phyloP scores from a whole-genome alignment of 1,140 invertebrate genomes.

The Listronotus oregonensis region DNA sequence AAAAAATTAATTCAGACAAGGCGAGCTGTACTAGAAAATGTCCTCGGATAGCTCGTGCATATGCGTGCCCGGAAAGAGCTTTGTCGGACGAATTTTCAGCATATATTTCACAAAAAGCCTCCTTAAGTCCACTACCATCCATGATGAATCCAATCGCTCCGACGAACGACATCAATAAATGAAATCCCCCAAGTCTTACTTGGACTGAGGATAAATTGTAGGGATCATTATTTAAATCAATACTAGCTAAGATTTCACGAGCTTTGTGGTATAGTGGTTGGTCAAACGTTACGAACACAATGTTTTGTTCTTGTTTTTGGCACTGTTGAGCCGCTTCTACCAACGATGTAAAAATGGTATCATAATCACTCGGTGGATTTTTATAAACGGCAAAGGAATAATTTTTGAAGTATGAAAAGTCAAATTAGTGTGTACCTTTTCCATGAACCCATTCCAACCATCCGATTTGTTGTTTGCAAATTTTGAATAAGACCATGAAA shows the following conservation, averaged over 20 bases:
- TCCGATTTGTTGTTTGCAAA: conserved; percentile 5
- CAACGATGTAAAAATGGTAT: conserved; percentile 20
- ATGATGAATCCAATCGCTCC: conserved; percentile 54
- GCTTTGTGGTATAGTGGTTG: conserved; percentile 52
- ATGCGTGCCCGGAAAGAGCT: conserved; percentile 42
- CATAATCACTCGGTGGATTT: conserved; percentile 25
- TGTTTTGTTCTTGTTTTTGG: conserved; percentile 2
- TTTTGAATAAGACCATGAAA: conserved; percentile 7
- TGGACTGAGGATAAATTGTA: conserved; percentile 29
- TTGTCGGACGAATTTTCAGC: conserved; percentile 47
- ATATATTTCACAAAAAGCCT: conserved; percentile 47
- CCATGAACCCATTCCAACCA: conserved; percentile 9
- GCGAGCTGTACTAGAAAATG: conserved; percentile 24
- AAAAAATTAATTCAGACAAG: conserved; percentile 25
- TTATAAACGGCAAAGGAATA: conserved; percentile 20
- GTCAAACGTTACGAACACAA: conserved; percentile 36
- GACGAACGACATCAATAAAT: conserved; percentile 55
- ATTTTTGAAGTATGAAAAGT: conserved; percentile 19
- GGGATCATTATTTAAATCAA: conserved; percentile 13
- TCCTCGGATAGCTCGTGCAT: conserved; percentile 47
- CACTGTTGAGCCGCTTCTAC: conserved; percentile 8
- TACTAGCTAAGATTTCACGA: conserved; percentile 38
- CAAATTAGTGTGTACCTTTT: neutral
- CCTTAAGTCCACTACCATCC: conserved; percentile 54
- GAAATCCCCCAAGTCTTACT: conserved; percentile 49